phyloP scores from a whole-genome alignment of 2,888 invertebrate genomes.

The Drosophila affinis region DNA sequence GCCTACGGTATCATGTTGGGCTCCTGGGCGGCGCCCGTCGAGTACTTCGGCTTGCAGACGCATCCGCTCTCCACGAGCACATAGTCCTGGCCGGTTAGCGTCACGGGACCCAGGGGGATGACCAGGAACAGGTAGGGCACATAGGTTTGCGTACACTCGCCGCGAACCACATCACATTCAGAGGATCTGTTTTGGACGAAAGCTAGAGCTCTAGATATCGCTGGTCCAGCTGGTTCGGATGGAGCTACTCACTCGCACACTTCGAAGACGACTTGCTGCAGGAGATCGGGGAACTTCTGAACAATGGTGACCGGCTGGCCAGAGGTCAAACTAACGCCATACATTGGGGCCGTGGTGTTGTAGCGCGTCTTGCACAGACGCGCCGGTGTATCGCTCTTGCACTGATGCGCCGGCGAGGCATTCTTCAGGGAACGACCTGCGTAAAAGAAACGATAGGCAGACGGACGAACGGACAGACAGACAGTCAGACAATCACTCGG shows the following conservation, averaged over 20 bases:
- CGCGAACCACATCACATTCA: slow-evolving; percentile 94
- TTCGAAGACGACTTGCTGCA: slow-evolving; percentile 96
- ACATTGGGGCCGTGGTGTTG: slow-evolving; percentile 97
- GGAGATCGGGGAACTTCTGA: slow-evolving; percentile 95
- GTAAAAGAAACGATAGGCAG: background rate
- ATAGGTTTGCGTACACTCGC: slow-evolving; percentile 94
- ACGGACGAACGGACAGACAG: slow-evolving; percentile 7
- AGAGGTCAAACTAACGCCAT: slow-evolving; percentile 95
- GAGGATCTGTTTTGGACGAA: slow-evolving; percentile 88
- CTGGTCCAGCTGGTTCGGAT: background rate
- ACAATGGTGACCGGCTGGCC: slow-evolving; percentile 97
- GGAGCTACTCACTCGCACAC: slow-evolving; percentile 92
- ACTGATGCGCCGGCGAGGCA: slow-evolving; percentile 77
- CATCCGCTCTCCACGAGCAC: slow-evolving; percentile 98
- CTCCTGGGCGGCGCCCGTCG: slow-evolving; percentile 83
- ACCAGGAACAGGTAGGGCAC: slow-evolving; percentile 96
- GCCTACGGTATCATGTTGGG: slow-evolving; percentile 84
- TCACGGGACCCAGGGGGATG: slow-evolving; percentile 94
- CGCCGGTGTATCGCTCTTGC: slow-evolving; percentile 87
- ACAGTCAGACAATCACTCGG: slow-evolving; percentile 33
- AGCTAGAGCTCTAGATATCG: background rate
- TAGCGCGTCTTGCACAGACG: slow-evolving; percentile 94
- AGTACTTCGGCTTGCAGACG: slow-evolving; percentile 89
- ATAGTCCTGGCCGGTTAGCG: slow-evolving; percentile 95
- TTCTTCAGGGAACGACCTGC: slow-evolving; percentile 83